Evolutionary conservation across 2,797 vertebrate genomes (phyloP).

Genomic region (Euthynnus affinis): DNA sequence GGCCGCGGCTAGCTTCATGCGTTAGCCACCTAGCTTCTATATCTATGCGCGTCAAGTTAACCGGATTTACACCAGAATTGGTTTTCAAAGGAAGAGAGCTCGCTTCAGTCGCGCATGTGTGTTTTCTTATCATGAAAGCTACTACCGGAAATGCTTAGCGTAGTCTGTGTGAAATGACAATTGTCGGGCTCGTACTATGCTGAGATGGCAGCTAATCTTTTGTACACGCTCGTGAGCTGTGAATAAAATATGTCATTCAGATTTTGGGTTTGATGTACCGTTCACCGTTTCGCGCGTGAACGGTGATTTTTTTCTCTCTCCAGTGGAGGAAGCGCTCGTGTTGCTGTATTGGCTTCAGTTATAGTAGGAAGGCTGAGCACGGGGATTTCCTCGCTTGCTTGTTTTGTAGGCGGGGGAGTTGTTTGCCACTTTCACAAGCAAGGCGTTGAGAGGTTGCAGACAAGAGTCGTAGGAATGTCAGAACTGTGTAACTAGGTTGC

Average conservation of each 20-base stretch:
- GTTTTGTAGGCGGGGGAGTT: constrained; percentile 81
- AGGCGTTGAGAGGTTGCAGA: constrained; percentile 52
- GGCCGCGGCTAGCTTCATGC: constrained; percentile 56
- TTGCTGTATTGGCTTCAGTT: constrained; percentile 38
- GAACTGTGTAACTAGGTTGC: constrained; percentile 56
- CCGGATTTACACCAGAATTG: accelerated
- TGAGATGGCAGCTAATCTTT: constrained; percentile 69
- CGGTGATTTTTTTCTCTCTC: constrained; percentile 2
- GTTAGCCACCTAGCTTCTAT: constrained; percentile 61
- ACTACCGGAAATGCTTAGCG: constrained; percentile 16
- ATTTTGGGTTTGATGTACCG: background rate
- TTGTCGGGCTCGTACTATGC: constrained; percentile 40
- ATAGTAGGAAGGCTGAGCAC: constrained; percentile 66
- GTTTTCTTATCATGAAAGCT: constrained; percentile 46
- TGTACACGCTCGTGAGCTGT: constrained; percentile 51
- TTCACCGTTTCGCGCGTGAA: background rate
- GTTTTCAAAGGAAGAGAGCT: constrained; percentile 60
- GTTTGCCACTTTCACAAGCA: constrained; percentile 74
- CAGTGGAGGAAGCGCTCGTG: constrained; percentile 7
- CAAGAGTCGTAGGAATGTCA: constrained; percentile 78
- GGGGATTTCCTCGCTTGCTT: constrained; percentile 82
- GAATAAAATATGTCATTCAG: constrained; percentile 33
- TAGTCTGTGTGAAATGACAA: background rate
- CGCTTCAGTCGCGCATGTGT: too few species aligned
- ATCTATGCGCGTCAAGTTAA: constrained; percentile 26